phyloP scores from a whole-genome alignment of 2,888 invertebrate genomes.

The Spisula solida region DNA sequence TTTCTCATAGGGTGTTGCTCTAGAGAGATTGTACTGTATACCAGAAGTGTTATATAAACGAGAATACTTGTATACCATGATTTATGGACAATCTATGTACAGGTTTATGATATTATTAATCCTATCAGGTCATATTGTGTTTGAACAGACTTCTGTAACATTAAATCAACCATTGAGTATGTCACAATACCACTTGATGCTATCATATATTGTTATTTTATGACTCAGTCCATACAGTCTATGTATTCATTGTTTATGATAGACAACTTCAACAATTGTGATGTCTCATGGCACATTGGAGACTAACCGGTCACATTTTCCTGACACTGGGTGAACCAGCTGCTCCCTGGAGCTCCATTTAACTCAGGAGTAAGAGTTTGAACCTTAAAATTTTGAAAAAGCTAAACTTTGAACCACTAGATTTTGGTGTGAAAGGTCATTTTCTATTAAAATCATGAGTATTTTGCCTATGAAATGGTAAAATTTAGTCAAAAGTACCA shows the following conservation, averaged over 20 bases:
- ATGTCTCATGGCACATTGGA: not conserved
- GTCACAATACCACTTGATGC: conserved; percentile 16
- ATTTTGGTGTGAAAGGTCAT: too few relatives aligned
- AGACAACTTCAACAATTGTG: not conserved
- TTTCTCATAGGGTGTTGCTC: too few relatives aligned
- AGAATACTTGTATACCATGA: not conserved
- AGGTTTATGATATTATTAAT: not conserved
- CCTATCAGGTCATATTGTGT: not conserved
- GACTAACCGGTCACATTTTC: too few relatives aligned
- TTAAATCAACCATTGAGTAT: not conserved
- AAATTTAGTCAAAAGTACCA: too few relatives aligned
- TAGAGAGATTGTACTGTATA: too few relatives aligned
- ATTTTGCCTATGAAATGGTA: too few relatives aligned
- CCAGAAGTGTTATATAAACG: not conserved
- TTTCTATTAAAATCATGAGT: too few relatives aligned
- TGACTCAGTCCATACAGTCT: not conserved
- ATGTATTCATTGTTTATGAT: not conserved
- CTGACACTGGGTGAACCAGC: too few relatives aligned
- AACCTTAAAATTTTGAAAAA: too few relatives aligned
- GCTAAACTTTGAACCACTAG: too few relatives aligned
- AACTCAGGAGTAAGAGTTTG: too few relatives aligned
- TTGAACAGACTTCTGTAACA: conserved; percentile 3
- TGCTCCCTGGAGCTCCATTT: too few relatives aligned
- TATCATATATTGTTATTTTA: conserved; percentile 16
- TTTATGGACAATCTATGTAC: not conserved